These are phyloP conservation scores for Danionella cerebrum DNA, from an alignment of 2,113 vertebrate genomes.

Conservation along the genomic window DNA sequence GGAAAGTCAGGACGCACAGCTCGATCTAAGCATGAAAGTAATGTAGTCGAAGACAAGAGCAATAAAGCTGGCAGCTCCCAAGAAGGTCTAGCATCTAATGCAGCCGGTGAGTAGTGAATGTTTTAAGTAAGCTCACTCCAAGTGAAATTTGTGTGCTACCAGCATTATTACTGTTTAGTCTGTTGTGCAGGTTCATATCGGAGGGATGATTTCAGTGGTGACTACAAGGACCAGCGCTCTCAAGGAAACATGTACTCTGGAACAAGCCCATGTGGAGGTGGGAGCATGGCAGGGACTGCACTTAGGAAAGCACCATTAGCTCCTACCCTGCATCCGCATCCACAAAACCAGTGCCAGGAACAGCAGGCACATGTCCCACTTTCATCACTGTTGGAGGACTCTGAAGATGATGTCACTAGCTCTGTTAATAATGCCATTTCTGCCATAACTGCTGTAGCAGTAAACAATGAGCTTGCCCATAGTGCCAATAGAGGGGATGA, in stretches of 20 bases:
- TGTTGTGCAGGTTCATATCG: conserved; percentile 49
- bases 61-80: conserved; percentile 64
- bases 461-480: conserved; percentile 47
- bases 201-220: conserved; percentile 69
- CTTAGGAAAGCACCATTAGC: conserved; percentile 73
- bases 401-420: conserved; percentile 74
- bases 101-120: conserved; percentile 65
- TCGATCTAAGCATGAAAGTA: conserved; percentile 52
- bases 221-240: conserved; percentile 73
- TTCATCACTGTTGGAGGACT: conserved; percentile 71
- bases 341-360: conserved; percentile 67
- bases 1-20: conserved; percentile 71
- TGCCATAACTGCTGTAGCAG: conserved; percentile 66
- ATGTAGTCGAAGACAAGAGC: conserved; percentile 40
- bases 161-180: conserved; percentile 39
- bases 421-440: conserved; percentile 73
- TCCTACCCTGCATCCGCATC: conserved; percentile 71
- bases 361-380: conserved; percentile 71
- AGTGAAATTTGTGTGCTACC: conserved; percentile 20
- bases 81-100: conserved; percentile 64
- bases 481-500: conserved; percentile 66
- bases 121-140: conserved; percentile 33
- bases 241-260: conserved; percentile 71
- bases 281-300: conserved; percentile 62
- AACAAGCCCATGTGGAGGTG: conserved; percentile 68